Evolutionary conservation across 2,797 vertebrate species (phyloP).

Genomic region (Mormyrops boulengeri): DNA sequence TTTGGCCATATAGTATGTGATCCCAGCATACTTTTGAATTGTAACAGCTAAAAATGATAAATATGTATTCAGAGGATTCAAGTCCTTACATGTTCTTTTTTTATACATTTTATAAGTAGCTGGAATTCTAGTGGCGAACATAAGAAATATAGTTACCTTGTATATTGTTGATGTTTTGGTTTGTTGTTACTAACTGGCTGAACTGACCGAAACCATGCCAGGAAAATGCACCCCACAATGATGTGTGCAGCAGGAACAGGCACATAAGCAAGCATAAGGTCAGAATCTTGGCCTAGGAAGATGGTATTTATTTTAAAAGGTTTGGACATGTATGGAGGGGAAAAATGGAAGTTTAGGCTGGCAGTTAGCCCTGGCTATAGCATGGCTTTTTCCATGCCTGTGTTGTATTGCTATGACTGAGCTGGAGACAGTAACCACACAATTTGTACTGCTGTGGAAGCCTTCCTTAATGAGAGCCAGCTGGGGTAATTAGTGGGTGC

Average conservation of each 20-base stretch:
- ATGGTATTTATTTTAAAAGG: background rate
- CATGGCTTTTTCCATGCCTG: background rate
- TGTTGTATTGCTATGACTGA: background rate
- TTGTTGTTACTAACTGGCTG: background rate
- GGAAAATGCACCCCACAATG: slow-evolving; percentile 1
- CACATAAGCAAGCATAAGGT: background rate
- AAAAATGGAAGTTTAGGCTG: background rate
- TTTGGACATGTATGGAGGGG: background rate
- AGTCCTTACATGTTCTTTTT: background rate
- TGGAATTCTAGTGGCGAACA: background rate
- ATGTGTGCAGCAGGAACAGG: background rate
- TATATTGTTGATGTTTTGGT: background rate
- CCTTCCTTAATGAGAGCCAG: background rate
- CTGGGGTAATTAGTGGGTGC: background rate
- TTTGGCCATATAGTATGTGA: background rate
- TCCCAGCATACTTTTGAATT: background rate
- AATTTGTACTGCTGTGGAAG: background rate
- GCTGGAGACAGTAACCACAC: background rate
- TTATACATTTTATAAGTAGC: background rate
- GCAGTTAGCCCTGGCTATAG: background rate
- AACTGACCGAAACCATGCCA: background rate
- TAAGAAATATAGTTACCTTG: background rate
- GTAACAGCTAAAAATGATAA: background rate
- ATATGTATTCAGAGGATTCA: background rate
- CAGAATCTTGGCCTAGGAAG: background rate